These are phyloP conservation scores for Ispidina lecontei DNA, from an alignment of 2,797 vertebrate species.

Conservation along the genomic window DNA sequence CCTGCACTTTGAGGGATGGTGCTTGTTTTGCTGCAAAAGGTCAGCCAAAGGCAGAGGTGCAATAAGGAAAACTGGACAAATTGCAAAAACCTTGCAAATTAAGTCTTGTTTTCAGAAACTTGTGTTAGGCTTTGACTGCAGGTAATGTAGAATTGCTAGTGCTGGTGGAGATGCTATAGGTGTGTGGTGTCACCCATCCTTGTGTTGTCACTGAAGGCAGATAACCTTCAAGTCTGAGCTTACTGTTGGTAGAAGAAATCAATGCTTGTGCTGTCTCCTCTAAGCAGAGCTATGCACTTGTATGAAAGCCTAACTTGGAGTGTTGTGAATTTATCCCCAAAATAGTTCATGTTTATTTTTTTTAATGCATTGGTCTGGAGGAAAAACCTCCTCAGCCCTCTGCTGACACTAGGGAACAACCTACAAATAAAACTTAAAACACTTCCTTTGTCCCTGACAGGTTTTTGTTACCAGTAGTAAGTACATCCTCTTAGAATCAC, in stretches of 20 bases:
- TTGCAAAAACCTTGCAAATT: not conserved
- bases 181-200: not conserved
- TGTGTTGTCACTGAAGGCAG: not conserved
- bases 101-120: not conserved
- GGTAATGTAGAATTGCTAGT: not conserved
- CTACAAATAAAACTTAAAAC: not conserved
- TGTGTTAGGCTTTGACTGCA: not conserved
- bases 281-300: not conserved
- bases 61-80: not conserved
- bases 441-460: not conserved
- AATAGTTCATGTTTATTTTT: not conserved
- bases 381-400: not conserved
- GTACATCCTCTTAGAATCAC: not conserved
- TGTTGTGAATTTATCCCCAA: not conserved
- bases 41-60: not conserved
- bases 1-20: not conserved
- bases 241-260: not conserved
- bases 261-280: not conserved
- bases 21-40: slow-evolving; percentile 1
- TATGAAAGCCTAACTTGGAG: not conserved
- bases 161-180: not conserved
- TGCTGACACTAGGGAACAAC: not conserved
- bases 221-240: not conserved
- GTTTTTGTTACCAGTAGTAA: not conserved
- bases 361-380: not conserved